Base-by-base conservation (phyloP, 2,888 invertebrate species). In the Leuctra nigra region DNA sequence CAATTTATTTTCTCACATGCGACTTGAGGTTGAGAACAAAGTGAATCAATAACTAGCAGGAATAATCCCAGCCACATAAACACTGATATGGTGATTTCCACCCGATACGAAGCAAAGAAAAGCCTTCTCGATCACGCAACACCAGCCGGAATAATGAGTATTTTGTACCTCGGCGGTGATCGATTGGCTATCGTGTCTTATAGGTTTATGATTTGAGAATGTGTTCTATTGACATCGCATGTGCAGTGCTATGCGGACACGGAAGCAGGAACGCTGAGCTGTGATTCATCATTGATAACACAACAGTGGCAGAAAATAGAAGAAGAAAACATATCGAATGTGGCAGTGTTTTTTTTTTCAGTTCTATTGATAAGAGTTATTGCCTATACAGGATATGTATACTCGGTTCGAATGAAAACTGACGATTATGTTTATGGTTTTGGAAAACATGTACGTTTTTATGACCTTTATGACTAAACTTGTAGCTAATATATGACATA, bases 171-270 rank as follows among this genome's bases (percentile, higher is more conserved):
- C n/a, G 23, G 13, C 11, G 9, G 11, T 47, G 47, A 47, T 47
- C 47, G 47, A 47, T 47, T 47, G 47, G 47, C 13, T 47, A 47
- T 47, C 47, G 47, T 47, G 47, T 47, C 47, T 29, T 39, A 39
- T n/a, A n/a, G n/a, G n/a, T n/a, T n/a, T n/a, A n/a, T n/a, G n/a
- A n/a, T n/a, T n/a, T n/a, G n/a, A n/a, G n/a, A n/a, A n/a, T n/a
- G n/a, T n/a, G n/a, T 3, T 36, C 36, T 36, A 36, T 36, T 36
- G 36, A 36, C 36, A 36, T n/a, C 16, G 13, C 36, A 16, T 36
- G 36, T 36, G 36, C 13, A 13, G 16, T n/a, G n/a, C n/a, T n/a
- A 4, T 36, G 36, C 36, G 16, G 36, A 36, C 36, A 36, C 36
- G 36, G 16, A 36, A 36, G n/a, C n/a, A n/a, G n/a, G n/a, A n/a